Evolutionary conservation across 2,113 vertebrate species (phyloP).

Genomic region (Microtus ochrogaster): DNA sequence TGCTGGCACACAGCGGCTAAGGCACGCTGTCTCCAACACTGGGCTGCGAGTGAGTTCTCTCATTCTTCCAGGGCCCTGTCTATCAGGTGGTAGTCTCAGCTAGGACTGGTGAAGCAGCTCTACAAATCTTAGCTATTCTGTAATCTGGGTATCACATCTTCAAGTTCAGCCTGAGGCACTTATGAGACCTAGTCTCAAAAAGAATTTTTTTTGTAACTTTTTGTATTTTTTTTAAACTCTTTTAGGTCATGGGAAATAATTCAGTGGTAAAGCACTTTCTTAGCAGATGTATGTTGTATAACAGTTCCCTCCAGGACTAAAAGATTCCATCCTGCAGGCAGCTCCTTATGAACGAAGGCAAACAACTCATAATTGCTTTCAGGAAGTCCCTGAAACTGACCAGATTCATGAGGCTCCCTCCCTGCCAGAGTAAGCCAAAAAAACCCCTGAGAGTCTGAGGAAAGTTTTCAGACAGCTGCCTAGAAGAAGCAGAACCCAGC

Average conservation of each 20-base stretch:
- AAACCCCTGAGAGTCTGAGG: too few relatives aligned
- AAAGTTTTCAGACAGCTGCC: background rate
- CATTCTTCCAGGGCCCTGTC: background rate
- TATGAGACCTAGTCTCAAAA: background rate
- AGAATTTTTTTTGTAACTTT: background rate
- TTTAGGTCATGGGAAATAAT: background rate
- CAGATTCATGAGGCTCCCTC: background rate
- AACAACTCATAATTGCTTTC: background rate
- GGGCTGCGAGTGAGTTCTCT: background rate
- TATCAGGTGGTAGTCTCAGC: background rate
- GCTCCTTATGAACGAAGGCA: background rate
- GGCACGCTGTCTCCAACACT: too few relatives aligned
- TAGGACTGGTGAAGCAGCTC: background rate
- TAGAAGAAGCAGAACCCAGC: background rate
- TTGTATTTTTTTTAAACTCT: too few relatives aligned
- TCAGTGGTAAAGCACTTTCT: background rate
- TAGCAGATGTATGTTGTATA: background rate
- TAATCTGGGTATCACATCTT: background rate
- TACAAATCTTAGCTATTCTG: background rate
- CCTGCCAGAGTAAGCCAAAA: background rate
- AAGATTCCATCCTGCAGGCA: background rate
- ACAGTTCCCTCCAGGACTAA: background rate
- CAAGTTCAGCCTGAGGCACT: background rate
- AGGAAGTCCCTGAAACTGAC: background rate
- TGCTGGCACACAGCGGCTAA: background rate